Percentiles rank a stretch among this genome's conserved stretches.
Conservation (phyloP, 1,140 invertebrate genomes). For the Cydia fagiglandana region DNA sequence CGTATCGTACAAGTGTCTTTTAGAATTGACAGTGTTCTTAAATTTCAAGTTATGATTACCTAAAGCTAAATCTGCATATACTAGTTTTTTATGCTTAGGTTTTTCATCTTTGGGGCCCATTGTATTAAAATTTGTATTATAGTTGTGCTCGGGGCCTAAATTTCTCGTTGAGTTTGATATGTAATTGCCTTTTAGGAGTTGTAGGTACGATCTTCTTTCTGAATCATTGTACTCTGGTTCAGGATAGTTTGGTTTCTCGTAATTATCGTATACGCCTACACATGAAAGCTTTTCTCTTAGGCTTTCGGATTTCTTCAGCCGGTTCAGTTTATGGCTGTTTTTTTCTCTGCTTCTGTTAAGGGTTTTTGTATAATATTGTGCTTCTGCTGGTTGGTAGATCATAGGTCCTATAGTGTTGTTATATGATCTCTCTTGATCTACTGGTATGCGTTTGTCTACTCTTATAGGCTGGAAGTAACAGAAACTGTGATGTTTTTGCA, state of each 20-base stretch:
- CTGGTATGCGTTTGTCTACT: slow-evolving; percentile 69
- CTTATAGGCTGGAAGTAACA: slow-evolving; percentile 83
- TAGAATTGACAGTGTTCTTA: slow-evolving; percentile 80
- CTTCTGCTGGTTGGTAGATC: slow-evolving; percentile 68
- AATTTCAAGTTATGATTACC: slow-evolving; percentile 80
- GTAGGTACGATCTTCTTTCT: slow-evolving; percentile 76
- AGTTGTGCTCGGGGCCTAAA: slow-evolving; percentile 61
- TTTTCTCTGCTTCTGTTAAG: slow-evolving; percentile 73
- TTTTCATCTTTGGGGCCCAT: slow-evolving; percentile 62
- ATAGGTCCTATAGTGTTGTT: slow-evolving; percentile 76
- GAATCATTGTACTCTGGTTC: slow-evolving; percentile 75
- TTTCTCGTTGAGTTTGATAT: slow-evolving; percentile 74
- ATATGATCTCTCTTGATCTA: slow-evolving; percentile 69
- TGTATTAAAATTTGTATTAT: slow-evolving; percentile 64
- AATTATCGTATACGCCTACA: slow-evolving; percentile 73
- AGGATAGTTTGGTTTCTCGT: slow-evolving; percentile 73
- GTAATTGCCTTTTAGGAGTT: slow-evolving; percentile 72
- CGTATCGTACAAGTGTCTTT: slow-evolving; percentile 78
- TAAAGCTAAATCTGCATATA: slow-evolving; percentile 78
- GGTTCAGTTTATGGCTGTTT: slow-evolving; percentile 67
- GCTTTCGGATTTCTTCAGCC: slow-evolving; percentile 76
- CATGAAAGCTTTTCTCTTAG: slow-evolving; percentile 76
- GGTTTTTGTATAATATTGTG: slow-evolving; percentile 76
- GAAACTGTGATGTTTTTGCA: slow-evolving; percentile 85
- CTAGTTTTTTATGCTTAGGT: slow-evolving; percentile 74